phyloP scores from a whole-genome alignment of 2,888 invertebrate species.

The Cheilosia soror region DNA sequence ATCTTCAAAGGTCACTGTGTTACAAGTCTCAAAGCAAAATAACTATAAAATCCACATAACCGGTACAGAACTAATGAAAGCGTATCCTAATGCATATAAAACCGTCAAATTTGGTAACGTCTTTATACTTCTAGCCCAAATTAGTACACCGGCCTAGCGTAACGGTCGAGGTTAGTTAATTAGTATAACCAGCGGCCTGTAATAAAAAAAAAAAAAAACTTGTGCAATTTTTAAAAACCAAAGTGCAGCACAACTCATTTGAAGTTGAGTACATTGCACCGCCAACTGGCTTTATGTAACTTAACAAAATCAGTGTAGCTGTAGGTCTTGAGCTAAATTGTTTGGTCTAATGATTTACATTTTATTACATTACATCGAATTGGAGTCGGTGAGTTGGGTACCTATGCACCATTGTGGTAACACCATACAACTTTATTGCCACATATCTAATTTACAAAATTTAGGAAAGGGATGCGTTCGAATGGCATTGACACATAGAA shows the following conservation, averaged over 20 bases:
- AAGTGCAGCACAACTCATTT: conserved; percentile 33
- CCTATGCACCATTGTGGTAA: background rate
- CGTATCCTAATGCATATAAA: conserved; percentile 35
- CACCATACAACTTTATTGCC: background rate
- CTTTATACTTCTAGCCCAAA: conserved; percentile 55
- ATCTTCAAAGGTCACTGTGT: conserved; percentile 19
- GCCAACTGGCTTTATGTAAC: background rate
- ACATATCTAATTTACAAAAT: background rate
- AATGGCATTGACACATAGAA: background rate
- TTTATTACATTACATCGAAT: background rate
- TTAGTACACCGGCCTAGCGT: conserved; percentile 42
- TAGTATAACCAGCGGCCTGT: conserved; percentile 26
- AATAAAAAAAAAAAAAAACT: conserved; percentile 24
- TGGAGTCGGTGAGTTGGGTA: background rate
- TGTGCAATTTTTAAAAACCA: conserved; percentile 48
- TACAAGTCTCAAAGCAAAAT: background rate
- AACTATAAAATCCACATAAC: conserved; percentile 9
- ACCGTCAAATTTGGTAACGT: conserved; percentile 62
- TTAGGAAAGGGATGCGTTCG: background rate
- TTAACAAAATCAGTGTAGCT: background rate
- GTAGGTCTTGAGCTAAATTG: background rate
- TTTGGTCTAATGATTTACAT: background rate
- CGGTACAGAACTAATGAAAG: conserved; percentile 42
- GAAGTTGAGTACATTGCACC: conserved; percentile 39
- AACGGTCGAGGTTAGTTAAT: conserved; percentile 68